Base-by-base conservation (phyloP, 2,113 vertebrate species). In the Motacilla alba region DNA sequence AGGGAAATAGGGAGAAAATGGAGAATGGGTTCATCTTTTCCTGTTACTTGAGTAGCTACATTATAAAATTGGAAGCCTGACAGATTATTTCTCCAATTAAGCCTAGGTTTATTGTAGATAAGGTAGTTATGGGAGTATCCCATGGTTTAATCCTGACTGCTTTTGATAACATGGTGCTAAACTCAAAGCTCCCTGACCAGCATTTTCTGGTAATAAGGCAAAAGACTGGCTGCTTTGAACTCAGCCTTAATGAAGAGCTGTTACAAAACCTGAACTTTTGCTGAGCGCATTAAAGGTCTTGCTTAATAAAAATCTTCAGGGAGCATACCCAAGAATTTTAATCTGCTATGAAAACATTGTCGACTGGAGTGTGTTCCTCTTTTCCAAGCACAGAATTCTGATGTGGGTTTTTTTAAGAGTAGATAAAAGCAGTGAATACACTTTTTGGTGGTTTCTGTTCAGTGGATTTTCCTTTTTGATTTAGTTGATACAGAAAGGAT, bases 151-250 rank as follows among this genome's bases (percentile, higher is more conserved):
- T 96, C 83, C 68, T 84, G 39, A 35, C 39, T 89, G 83, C 0
- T 93, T 96, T 96, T 94, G 59, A 67, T 93, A 85, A 41, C 30
- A 21, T 67, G 13, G n/a, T 92, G 43, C 77, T 97, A 86, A 94
- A 69, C 21, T 87, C 63, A 94, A 79, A 93, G 62, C 58, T 55
- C 7, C 44, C 58, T 89, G 50, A 68, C 69, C 50, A 84, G 8
- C 30, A 35, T 86, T 82, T 83, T 52, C 50, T 82, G 31, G 67
- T 89, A 70, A 37, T 82, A 94, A 88, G 55, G 52, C n/a, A 96
- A 91, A 94, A n/a, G 67, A 16, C 55, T 72, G 33, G 7, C 30
- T 93, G 47, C 73, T 92, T 94, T 92, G 55, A 93, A 72, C 55
- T 76, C n/a, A 64, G 23, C 46, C 12, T 75, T 58, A 87, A 20